Evolutionary conservation across 30 jellyfish, hydroid and myxozoan genomes (phyloP), one percentile per base, ranked within the genome.

Genomic region (Morbakka virulenta): DNA sequence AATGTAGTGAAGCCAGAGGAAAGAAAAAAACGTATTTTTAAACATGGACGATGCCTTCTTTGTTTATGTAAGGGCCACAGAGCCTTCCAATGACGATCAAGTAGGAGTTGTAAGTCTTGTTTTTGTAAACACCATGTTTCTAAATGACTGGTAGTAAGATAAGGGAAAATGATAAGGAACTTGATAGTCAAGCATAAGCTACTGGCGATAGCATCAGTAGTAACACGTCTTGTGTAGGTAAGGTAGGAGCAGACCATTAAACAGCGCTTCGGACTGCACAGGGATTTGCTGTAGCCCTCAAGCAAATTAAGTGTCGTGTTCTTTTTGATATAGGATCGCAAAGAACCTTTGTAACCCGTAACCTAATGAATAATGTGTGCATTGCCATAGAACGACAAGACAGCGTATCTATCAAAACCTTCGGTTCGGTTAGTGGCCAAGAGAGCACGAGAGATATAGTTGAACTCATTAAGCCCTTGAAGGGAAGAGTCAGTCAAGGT

Each of bases 311-410:
- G 64, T 69, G 52, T 20, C 30, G 85, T 23, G 64, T 50, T 33
- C 85, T 22, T 12, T 74, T 50, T 74, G 85, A 74, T 21, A 26
- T 49, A 13, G 77, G 85, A 26, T 47, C 62, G 33, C 82, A 74
- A 70, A 51, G 31, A 35, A 17, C 76, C 20, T 74, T 51, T 51
- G 85, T 74, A 4, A 76, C 87, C 6, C 79, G 77, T 35, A 62
- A 22, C 14, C 63, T 62, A 47, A 78, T 61, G 6, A 17, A 76
- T 2, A 14, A 57, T 6, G 79, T 69, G 25, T 61, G 73, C 17
- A 13, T 47, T n/a, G 25, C 72, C 12, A 29, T 53, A 14, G 22
- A n/a, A 9, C 28, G 77, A 29, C 50, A 57, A 32, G 87, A 76
- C n/a, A 2, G 51, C 20, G 22, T 61, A 48, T 77, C n/a, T 11